phyloP scores from a whole-genome alignment of 2,888 invertebrate species.

The Osmoderma eremita region DNA sequence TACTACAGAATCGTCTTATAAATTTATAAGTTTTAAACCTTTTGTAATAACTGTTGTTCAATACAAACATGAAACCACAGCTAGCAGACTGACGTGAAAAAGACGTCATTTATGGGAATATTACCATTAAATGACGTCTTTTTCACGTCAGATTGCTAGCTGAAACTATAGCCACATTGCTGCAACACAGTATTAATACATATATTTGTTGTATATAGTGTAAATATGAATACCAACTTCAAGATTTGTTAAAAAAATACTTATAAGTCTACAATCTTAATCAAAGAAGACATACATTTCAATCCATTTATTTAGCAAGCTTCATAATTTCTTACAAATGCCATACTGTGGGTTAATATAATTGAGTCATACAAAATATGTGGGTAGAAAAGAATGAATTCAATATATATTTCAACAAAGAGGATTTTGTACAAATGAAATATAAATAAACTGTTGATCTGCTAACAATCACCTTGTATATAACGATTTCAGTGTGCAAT shows the following conservation, averaged over 20 bases:
- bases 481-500: constrained; percentile 40
- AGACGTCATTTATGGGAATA: too few species aligned
- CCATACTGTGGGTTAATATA: constrained; percentile 1
- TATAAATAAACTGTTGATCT: constrained; percentile 27
- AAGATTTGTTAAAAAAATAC: not conserved
- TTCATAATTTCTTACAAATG: constrained; percentile 5
- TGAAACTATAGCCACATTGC: too few species aligned
- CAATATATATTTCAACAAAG: not conserved
- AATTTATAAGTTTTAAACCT: not conserved
- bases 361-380: constrained; percentile 1
- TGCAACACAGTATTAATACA: not conserved
- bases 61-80: too few species aligned
- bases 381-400: not conserved
- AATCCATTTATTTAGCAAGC: constrained; percentile 13
- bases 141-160: too few species aligned
- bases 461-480: constrained; percentile 39
- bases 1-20: not conserved
- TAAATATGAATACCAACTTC: not conserved
- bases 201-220: not conserved
- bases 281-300: too few species aligned
- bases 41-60: not conserved
- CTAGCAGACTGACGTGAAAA: too few species aligned
- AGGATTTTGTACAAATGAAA: constrained; percentile 24
- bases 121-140: too few species aligned
- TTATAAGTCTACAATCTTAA: not conserved